These are phyloP conservation scores for Notothenia rossii DNA, from an alignment of 2,113 vertebrate species.

Conservation along the genomic window DNA sequence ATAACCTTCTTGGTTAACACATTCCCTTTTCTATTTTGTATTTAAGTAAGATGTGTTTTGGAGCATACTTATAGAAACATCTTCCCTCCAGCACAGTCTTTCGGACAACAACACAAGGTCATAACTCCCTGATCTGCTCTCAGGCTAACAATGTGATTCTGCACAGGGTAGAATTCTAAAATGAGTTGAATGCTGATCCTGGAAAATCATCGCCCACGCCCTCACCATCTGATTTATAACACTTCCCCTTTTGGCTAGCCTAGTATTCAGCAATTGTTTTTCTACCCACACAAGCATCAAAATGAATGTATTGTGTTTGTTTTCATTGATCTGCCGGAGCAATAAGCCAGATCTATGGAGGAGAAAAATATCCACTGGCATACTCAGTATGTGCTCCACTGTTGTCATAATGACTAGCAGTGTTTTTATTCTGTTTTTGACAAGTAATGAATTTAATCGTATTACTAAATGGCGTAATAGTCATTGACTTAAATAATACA, in stretches of 20 bases:
- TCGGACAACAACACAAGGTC: slow-evolving; percentile 6
- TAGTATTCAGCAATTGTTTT: background rate
- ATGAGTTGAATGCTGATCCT: background rate
- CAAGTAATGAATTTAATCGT: background rate
- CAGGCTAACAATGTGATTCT: background rate
- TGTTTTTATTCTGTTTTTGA: slow-evolving; percentile 1
- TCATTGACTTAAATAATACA: background rate
- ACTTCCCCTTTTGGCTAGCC: background rate
- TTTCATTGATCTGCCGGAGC: background rate
- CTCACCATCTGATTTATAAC: background rate
- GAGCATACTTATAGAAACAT: background rate
- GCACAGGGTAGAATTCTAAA: background rate
- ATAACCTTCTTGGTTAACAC: no score
- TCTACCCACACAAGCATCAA: background rate
- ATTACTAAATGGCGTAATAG: background rate
- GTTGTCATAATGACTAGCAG: background rate
- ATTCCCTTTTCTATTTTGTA: background rate
- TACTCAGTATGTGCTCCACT: background rate
- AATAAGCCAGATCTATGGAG: background rate
- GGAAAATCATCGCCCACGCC: background rate
- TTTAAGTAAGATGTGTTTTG: background rate
- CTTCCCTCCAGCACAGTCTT: background rate
- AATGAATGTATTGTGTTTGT: background rate
- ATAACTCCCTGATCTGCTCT: background rate
- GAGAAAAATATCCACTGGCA: background rate